Base-by-base conservation (phyloP, 2,113 vertebrate genomes). In the Passer domesticus region DNA sequence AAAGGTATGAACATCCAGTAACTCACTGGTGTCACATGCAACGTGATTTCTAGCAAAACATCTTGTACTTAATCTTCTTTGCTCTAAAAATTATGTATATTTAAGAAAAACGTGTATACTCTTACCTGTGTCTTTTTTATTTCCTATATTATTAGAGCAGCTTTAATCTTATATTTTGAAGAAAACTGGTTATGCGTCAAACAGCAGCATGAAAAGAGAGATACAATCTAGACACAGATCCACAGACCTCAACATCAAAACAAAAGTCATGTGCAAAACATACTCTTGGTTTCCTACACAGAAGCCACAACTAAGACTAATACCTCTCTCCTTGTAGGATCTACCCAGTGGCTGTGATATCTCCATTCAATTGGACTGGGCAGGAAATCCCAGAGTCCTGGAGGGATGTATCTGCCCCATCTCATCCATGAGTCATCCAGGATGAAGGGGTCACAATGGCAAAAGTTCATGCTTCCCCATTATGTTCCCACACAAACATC, bases 381-480 rank as follows among this genome's bases (percentile, higher is more conserved):
- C 95, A 96, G 94, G 92, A 96, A 96, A 82, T 95, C 92, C 80
- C 69, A 43, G 44, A 68, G 41, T 69, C 35, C 77, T 92, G 53
- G 62, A 76, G 89, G 73, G 87, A 94, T 12, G 39, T 79, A 63
- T 68, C 87, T 92, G 87, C 91, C 83, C 87, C 69, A 64, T 91
- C 80, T 94, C 74, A 49, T 53, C 87, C 3, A 0, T 92, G 95
- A 97, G 69, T 96, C 96, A 97, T 86, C 20, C 94, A 92, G 95
- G 94, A 96, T 94, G 87, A 85, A 91, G 69, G 44, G 89, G 87
- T 95, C 92, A 92, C 46, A 46, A 3, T 59, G 41, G 89, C 89
- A 89, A 82, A 84, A 89, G 91, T 84, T 95, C 87, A 73, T 0
- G 3, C 66, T 75, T 85, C 66, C 77, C 77, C 20, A 3, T 81